Evolutionary conservation across 1,140 invertebrate species (phyloP).

Genomic region (Apocrypta bakeri): DNA sequence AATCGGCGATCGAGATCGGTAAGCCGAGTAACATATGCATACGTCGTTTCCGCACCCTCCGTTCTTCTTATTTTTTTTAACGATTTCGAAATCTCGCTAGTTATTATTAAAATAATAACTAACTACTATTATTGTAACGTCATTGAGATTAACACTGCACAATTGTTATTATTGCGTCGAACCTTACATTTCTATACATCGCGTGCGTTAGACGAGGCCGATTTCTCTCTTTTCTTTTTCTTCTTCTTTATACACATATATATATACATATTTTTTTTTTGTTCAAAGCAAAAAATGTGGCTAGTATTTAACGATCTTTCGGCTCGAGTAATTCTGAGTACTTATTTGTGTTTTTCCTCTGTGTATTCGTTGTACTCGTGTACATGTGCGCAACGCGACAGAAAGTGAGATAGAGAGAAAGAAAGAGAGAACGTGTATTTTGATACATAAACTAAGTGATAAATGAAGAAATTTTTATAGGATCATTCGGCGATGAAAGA

Average conservation of each 20-base stretch:
- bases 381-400: neutral
- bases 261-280: too few species aligned
- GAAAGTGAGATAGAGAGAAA: neutral
- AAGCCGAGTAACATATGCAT: neutral
- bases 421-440: neutral
- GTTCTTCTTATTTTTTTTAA: neutral
- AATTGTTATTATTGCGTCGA: neutral
- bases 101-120: too few species aligned
- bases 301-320: conserved; percentile 35
- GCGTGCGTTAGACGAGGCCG: neutral
- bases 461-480: conserved; percentile 37
- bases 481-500: conserved; percentile 32
- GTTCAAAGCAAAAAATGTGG: too few species aligned
- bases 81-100: too few species aligned
- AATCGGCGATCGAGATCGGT: neutral
- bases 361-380: neutral
- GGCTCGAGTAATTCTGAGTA: conserved; percentile 39
- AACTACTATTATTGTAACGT: too few species aligned
- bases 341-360: conserved; percentile 31
- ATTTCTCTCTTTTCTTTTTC: conserved; percentile 1
- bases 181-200: neutral
- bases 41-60: neutral
- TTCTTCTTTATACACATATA: too few species aligned
- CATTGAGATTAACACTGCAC: too few species aligned
- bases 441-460: conserved; percentile 4